A percentile compares a stretch with the other conserved stretches of the same genome.
Conservation (phyloP, 2,113 vertebrate species). For the Mystacornis crossleyi region DNA sequence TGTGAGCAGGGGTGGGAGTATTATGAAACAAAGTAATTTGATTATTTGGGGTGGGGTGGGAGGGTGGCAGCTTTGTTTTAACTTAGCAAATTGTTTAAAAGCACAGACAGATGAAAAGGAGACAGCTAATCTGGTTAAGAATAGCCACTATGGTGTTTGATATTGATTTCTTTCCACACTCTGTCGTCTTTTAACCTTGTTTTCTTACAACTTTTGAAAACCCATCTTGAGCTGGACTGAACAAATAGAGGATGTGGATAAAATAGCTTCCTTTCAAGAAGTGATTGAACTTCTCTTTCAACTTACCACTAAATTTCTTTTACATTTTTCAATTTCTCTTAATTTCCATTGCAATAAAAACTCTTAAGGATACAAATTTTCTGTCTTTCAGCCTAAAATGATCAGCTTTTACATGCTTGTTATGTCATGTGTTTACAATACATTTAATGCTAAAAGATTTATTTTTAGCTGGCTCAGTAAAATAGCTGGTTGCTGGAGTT, state of each 20-base stretch:
- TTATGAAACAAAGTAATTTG: slow-evolving; percentile 43
- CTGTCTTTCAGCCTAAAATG: not conserved
- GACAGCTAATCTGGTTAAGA: slow-evolving; percentile 21
- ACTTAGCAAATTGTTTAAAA: slow-evolving; percentile 55
- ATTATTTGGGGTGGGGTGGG: slow-evolving; percentile 26
- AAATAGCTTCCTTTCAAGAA: not conserved
- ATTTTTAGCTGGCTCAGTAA: slow-evolving; percentile 55
- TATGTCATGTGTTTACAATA: slow-evolving; percentile 51
- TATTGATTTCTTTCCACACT: slow-evolving; percentile 29
- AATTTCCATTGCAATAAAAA: not conserved
- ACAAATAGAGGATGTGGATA: not conserved
- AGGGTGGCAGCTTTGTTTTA: slow-evolving; percentile 35
- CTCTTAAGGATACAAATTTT: not conserved
- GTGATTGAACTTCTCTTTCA: not conserved
- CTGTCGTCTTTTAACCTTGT: not conserved
- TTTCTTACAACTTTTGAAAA: slow-evolving; percentile 11
- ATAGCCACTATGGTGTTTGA: not conserved
- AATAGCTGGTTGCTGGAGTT: slow-evolving; percentile 39
- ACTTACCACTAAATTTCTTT: not conserved
- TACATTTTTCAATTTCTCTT: not conserved
- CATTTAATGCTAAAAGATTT: slow-evolving; percentile 41
- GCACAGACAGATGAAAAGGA: slow-evolving; percentile 34
- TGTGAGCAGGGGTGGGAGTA: slow-evolving; percentile 1
- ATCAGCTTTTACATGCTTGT: not conserved
- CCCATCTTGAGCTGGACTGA: not conserved